Evolutionary conservation across 2,888 invertebrate genomes (phyloP), one percentile per base, ranked within the genome.

Genomic region (Rhodophaea formosa): DNA sequence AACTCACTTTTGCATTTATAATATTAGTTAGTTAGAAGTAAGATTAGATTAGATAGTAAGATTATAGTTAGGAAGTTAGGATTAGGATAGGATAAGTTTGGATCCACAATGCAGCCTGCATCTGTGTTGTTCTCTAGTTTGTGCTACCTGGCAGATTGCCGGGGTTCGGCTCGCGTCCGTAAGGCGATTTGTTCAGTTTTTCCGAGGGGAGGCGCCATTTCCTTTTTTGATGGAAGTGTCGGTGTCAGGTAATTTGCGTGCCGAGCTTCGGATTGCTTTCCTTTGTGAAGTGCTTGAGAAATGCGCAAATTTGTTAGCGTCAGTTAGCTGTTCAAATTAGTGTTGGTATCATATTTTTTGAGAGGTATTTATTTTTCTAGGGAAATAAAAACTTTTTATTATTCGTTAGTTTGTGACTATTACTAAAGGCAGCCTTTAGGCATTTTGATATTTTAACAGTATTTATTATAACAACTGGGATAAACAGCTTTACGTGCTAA

Each of bases 81-180:
- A n/a, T n/a, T n/a, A n/a, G n/a, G n/a, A n/a, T n/a, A n/a, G n/a
- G n/a, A n/a, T n/a, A n/a, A n/a, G n/a, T n/a, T n/a, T n/a, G n/a
- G n/a, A n/a, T n/a, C n/a, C n/a, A n/a, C n/a, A n/a, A 35, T 10
- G 8, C 3, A 35, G 8, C 12, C 3, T 8, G 39, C 39, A 39
- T 39, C 39, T 39, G n/a, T 39, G 0, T 3, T n/a, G 10, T n/a
- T 39, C 5, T 3, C n/a, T 39, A 39, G n/a, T 39, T n/a, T 39
- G 39, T 12, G 39, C 10, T 39, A 39, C 88, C 88, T 87, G 88
- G 70, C 72, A 77, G 83, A 84, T 81, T 79, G 81, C 75, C 64
- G 67, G 67, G 71, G 73, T 70, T 70, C 68, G 61, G 68, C 66
- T 66, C 65, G 67, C 67, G 64, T 62, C 64, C 57, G 62, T 66